Base-by-base conservation (phyloP, 2,113 vertebrate species). In the Petaurus breviceps region DNA sequence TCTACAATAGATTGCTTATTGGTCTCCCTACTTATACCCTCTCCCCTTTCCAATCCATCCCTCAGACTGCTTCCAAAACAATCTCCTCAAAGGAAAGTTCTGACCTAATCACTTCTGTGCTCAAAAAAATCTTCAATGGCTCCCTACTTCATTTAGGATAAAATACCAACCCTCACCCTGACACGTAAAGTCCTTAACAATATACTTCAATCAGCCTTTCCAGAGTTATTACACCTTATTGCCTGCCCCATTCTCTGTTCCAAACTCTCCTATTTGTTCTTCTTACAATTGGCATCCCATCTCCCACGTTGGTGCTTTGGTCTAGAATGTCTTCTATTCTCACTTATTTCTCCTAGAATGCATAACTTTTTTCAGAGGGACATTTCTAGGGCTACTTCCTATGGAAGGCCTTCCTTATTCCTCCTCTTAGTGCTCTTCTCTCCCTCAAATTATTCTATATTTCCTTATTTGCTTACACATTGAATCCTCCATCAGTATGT, bases 381-480 rank as follows among this genome's bases (percentile, higher is more conserved):
- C 8, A 50, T 52, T 5, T 77, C 77, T 91, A 77, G 4, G 37
- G 7, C 5, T 28, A 50, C 26, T 91, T 6, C 52, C 49, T 90
- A 47, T 53, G 19, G 37, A 77, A 93, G 25, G 46, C 14, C 51
- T 52, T 47, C 28, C 95, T 68, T 94, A 10, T 61, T 53, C 24
- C 90, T 53, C 91, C 89, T 0, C 37, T 77, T 43, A 51, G 28
- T 25, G 0, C 24, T 25, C 5, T 43, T 49, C 54, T 89, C 12
- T 24, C 4, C 3, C 37, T 28, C 43, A 50, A n/a, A 77, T 77
- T 28, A n/a, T 1, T 23, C 94, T 94, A 53, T 89, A 43, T 49
- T 90, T 50, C 57, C 8, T 93, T 92, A 84, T 77, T 97, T 77
- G 24, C 16, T 91, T 90, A 46, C 77, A 93, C 14, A 92, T 8